Percentiles rank a stretch among this genome's conserved stretches.
These are phyloP conservation scores for Anthrax anthrax DNA, from an alignment of 2,888 invertebrate species.

Conservation along the genomic window DNA sequence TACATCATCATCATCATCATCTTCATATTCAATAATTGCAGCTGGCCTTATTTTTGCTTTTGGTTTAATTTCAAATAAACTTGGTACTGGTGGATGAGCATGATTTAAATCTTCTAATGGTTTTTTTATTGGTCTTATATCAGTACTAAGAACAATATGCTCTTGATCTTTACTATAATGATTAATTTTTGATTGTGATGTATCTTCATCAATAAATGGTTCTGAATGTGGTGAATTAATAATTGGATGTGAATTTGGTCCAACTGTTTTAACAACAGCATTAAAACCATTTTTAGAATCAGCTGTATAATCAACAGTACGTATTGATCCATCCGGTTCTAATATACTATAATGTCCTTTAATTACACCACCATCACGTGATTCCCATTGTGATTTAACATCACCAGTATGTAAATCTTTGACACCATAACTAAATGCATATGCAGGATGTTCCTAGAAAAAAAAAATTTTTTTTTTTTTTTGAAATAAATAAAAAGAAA, in stretches of 20 bases:
- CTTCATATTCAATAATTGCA: conserved; percentile 7
- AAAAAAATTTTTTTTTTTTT: no score
- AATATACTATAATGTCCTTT: conserved; percentile 48
- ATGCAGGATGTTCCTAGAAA: conserved; percentile 37
- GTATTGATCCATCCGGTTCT: conserved; percentile 48
- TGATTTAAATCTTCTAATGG: conserved; percentile 28
- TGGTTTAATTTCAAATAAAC: conserved; percentile 29
- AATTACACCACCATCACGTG: conserved; percentile 38
- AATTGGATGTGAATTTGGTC: conserved; percentile 32
- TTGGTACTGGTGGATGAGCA: conserved; percentile 27
- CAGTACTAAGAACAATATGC: conserved; percentile 32
- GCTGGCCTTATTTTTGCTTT: conserved; percentile 28
- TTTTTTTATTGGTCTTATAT: conserved; percentile 24
- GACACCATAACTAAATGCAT: conserved; percentile 44
- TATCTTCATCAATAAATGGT: conserved; percentile 20
- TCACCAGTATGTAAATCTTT: conserved; percentile 43
- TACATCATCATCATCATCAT: conserved; percentile 21
- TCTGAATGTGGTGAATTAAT: conserved; percentile 25
- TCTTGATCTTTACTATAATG: conserved; percentile 34
- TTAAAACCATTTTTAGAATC: conserved; percentile 41
- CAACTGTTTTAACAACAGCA: conserved; percentile 39
- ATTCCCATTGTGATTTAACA: conserved; percentile 44
- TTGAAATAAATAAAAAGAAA: conserved; percentile 4
- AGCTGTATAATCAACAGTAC: conserved; percentile 42
- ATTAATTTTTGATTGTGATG: conserved; percentile 34